Base-by-base conservation (phyloP, 2,797 vertebrate species). In the Tapera naevia region DNA sequence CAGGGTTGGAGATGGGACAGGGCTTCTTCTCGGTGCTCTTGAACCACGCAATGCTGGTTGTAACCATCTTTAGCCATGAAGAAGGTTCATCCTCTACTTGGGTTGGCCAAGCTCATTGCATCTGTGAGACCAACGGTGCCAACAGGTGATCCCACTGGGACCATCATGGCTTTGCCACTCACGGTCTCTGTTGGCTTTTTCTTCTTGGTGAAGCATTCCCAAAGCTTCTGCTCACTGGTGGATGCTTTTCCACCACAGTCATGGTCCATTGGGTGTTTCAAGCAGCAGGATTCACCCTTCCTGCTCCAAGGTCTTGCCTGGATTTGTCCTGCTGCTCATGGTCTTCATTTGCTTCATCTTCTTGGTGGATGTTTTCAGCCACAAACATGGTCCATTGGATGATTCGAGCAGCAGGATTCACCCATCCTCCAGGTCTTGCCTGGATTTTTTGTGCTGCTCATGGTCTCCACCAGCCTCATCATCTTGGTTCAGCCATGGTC, bases 301-400 rank as follows among this genome's bases (percentile, higher is more conserved):
- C 21, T 23, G 18, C 45, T 21, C 45, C 45, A 21, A 7, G 45
- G 45, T 46, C 19, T 46, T 46, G 45, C 45, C 10, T 46, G 45
- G 45, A 21, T 46, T 46, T 17, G 7, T 46, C 10, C 7, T 16
- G 17, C 18, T 46, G 43, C 45, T 46, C 19, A 17, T 46, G 18
- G 19, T 21, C 45, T 46, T 18, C 45, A 19, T 46, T 46, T 45
- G 45, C 17, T 46, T 46, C 45, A 11, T 46, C 45, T 21, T 19
- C 45, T 46, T 46, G 45, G 45, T 19, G 19, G 45, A 46, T 23
- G 69, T 18, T 66, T 65, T 50, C 35, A 32, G 43, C 66, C 28
- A 0, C 2, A 1, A 13, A 37, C 1, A 8, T 3, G 3, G 43
- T 88, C 7, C 13, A 17, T 13, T 0, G 9, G 35, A 37, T 25